phyloP scores from a whole-genome alignment of 2,888 invertebrate species.

The Aleiodes alternator region DNA sequence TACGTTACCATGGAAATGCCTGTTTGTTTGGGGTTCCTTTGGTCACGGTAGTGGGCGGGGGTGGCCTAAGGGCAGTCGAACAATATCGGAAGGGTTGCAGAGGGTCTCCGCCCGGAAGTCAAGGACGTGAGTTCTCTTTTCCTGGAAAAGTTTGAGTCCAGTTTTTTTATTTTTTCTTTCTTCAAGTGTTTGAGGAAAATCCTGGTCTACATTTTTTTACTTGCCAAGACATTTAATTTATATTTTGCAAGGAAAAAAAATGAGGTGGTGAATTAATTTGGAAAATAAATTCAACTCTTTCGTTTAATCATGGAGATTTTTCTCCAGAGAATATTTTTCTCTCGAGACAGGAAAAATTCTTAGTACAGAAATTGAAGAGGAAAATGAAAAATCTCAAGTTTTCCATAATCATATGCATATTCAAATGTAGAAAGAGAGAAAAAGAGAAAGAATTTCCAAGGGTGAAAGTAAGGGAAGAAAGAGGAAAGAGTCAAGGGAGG shows the following conservation, averaged over 20 bases:
- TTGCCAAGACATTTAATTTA: no score
- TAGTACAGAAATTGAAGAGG: neutral
- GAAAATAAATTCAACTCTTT: no score
- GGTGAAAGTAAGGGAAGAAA: slow-evolving; percentile 13
- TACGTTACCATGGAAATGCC: slow-evolving; percentile 71
- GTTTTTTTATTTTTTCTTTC: slow-evolving; percentile 21
- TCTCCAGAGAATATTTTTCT: neutral
- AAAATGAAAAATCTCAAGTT: slow-evolving; percentile 17
- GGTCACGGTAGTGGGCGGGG: slow-evolving; percentile 44
- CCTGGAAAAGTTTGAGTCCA: slow-evolving; percentile 50
- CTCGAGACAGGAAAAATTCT: slow-evolving; percentile 24
- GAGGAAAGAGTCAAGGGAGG: slow-evolving; percentile 26
- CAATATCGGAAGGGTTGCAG: slow-evolving; percentile 63
- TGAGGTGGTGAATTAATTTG: no score
- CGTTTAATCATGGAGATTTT: no score
- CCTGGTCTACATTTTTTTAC: no score
- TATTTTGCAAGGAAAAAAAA: no score
- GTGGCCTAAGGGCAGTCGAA: slow-evolving; percentile 41
- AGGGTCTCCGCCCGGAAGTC: slow-evolving; percentile 66
- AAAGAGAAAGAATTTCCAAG: neutral
- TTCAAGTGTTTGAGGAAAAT: slow-evolving; percentile 22
- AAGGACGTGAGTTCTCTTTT: slow-evolving; percentile 60
- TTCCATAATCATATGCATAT: no score
- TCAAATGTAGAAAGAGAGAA: slow-evolving; percentile 8
- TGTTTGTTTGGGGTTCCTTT: slow-evolving; percentile 68